A percentile compares a stretch with the other conserved stretches of the same genome.
Evolutionary conservation across 2,797 vertebrate species (phyloP).

Genomic region (Notamacropus eugenii): DNA sequence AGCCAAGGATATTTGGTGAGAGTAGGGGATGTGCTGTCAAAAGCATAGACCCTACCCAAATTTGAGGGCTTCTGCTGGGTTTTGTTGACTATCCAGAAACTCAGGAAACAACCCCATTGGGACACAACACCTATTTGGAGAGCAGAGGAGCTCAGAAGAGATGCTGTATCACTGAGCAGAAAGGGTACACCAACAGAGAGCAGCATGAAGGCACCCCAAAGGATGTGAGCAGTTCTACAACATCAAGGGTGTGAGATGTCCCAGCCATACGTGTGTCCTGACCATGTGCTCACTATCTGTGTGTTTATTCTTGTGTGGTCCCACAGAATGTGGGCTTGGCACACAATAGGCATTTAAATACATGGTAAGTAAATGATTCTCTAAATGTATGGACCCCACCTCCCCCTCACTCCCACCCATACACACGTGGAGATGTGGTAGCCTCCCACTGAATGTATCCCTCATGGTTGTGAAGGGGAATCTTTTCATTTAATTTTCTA

Average conservation of each 20-base stretch:
- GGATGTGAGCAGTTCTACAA: not conserved
- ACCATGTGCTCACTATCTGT: not conserved
- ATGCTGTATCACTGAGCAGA: not conserved
- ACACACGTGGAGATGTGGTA: not conserved
- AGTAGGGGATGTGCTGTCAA: not conserved
- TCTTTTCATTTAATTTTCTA: not conserved
- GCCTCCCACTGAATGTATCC: not conserved
- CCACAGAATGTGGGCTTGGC: not conserved
- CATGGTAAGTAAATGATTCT: not conserved
- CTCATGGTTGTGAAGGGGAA: not conserved
- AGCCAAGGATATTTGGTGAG: not conserved
- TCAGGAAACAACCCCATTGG: not conserved
- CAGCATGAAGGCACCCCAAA: not conserved
- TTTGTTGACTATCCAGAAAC: not conserved
- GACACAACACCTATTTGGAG: not conserved
- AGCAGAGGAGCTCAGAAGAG: not conserved
- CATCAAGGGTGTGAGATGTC: not conserved
- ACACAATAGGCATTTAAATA: not conserved
- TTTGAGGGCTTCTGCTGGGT: not conserved
- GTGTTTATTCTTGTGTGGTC: not conserved
- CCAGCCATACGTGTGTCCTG: no score
- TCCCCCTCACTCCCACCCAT: not conserved
- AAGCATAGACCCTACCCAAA: not conserved
- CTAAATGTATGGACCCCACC: not conserved
- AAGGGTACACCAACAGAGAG: not conserved